These are phyloP conservation scores for Limonius californicus DNA, from an alignment of 1,140 invertebrate genomes.

Conservation along the genomic window DNA sequence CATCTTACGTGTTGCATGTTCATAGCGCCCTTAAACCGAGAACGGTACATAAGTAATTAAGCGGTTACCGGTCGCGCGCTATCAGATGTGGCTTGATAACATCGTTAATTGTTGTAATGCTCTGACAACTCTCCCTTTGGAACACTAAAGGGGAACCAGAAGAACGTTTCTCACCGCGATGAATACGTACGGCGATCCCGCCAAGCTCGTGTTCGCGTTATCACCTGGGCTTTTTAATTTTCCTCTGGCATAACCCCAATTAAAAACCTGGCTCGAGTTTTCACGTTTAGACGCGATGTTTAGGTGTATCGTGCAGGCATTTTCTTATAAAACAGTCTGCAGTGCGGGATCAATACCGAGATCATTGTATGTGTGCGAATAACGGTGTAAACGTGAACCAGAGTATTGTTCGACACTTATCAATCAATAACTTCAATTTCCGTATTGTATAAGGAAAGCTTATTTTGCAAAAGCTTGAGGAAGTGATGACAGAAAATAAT, in stretches of 20 bases:
- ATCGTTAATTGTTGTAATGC: not conserved
- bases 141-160: not conserved
- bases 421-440: too few species aligned
- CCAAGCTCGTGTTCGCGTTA: too few species aligned
- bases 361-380: too few species aligned
- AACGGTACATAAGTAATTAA: not conserved
- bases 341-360: too few species aligned
- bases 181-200: too few species aligned
- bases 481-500: not conserved
- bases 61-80: not conserved
- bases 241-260: not conserved
- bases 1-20: not conserved
- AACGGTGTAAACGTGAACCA: too few species aligned
- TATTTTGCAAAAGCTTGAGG: too few species aligned
- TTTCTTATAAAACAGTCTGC: too few species aligned
- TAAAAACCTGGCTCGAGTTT: not conserved
- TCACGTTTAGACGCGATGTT: too few species aligned
- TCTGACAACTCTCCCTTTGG: not conserved
- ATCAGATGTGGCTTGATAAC: slow-evolving; percentile 1
- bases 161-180: not conserved
- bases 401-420: too few species aligned
- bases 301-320: too few species aligned
- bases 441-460: too few species aligned
- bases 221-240: not conserved
- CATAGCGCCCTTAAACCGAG: not conserved